Percentiles rank a stretch among this genome's conserved stretches.
These are phyloP conservation scores for Laticauda colubrina DNA, from an alignment of 2,113 vertebrate species.

Conservation along the genomic window DNA sequence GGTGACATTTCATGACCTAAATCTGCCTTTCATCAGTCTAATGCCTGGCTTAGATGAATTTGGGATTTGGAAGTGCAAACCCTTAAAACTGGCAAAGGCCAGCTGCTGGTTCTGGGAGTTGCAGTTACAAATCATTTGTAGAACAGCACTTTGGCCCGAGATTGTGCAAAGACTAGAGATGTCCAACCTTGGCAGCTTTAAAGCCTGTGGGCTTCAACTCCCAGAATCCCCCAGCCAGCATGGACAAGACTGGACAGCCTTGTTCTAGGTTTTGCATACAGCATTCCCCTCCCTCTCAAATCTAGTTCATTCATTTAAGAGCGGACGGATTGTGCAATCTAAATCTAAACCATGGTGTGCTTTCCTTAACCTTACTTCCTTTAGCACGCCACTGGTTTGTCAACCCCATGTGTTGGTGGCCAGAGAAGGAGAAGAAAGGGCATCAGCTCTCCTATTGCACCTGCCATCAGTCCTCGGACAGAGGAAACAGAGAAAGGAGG, in stretches of 20 bases:
- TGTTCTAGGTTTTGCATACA: not conserved
- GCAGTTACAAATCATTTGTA: too few species aligned
- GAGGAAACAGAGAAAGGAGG: not conserved
- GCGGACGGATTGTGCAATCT: not conserved
- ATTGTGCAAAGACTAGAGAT: too few species aligned
- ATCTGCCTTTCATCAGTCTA: too few species aligned
- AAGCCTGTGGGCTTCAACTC: not conserved
- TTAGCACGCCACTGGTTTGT: not conserved
- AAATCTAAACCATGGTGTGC: not conserved
- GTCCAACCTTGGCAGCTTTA: not conserved
- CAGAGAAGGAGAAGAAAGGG: not conserved
- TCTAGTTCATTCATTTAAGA: not conserved
- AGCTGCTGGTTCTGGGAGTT: too few species aligned
- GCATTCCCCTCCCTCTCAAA: not conserved
- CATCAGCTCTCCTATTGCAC: not conserved
- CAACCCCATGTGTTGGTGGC: not conserved
- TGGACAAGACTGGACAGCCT: not conserved
- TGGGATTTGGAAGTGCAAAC: too few species aligned
- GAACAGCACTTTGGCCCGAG: too few species aligned
- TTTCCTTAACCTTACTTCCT: not conserved
- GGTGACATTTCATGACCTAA: too few species aligned
- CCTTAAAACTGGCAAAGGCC: too few species aligned
- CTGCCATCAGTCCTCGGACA: not conserved
- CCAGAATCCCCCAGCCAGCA: not conserved
- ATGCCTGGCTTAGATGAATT: too few species aligned